Evolutionary conservation across 2,797 vertebrate genomes (phyloP).

Genomic region (Knipowitschia caucasica): DNA sequence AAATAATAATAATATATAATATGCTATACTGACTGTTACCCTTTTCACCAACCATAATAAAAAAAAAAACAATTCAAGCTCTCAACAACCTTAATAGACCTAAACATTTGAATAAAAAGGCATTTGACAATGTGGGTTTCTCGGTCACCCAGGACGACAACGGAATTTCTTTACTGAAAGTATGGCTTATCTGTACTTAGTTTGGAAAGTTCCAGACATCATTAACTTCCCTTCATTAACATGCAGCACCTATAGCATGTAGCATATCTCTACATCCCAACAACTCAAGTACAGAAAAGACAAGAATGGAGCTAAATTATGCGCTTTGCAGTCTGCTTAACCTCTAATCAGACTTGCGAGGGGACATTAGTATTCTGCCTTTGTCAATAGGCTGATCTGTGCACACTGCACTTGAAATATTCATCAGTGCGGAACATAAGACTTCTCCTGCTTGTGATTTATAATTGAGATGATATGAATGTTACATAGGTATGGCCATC

Average conservation of each 20-base stretch:
- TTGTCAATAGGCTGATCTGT: slow-evolving; percentile 82
- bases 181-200: not conserved
- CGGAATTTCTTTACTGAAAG: slow-evolving; percentile 27
- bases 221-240: slow-evolving; percentile 52
- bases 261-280: slow-evolving; percentile 48
- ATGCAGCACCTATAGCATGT: slow-evolving; percentile 10
- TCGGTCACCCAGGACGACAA: slow-evolving; percentile 53
- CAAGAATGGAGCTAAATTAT: slow-evolving; percentile 78
- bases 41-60: too few relatives aligned
- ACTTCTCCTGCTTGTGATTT: slow-evolving; percentile 75
- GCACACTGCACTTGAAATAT: slow-evolving; percentile 81
- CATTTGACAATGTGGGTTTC: slow-evolving; percentile 21
- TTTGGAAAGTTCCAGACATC: slow-evolving; percentile 27
- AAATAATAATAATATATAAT: too few relatives aligned
- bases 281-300: slow-evolving; percentile 66
- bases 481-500: slow-evolving; percentile 76
- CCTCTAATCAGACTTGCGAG: slow-evolving; percentile 76
- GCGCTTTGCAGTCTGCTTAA: slow-evolving; percentile 79
- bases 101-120: too few relatives aligned
- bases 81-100: too few relatives aligned
- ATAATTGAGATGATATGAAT: slow-evolving; percentile 84
- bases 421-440: slow-evolving; percentile 75
- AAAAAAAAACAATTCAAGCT: too few relatives aligned
- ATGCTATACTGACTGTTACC: too few relatives aligned
- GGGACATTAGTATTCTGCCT: slow-evolving; percentile 81